A percentile compares a stretch with the other conserved stretches of the same genome.
phyloP scores from a whole-genome alignment of 2,113 vertebrate genomes.

The Indri indri region DNA sequence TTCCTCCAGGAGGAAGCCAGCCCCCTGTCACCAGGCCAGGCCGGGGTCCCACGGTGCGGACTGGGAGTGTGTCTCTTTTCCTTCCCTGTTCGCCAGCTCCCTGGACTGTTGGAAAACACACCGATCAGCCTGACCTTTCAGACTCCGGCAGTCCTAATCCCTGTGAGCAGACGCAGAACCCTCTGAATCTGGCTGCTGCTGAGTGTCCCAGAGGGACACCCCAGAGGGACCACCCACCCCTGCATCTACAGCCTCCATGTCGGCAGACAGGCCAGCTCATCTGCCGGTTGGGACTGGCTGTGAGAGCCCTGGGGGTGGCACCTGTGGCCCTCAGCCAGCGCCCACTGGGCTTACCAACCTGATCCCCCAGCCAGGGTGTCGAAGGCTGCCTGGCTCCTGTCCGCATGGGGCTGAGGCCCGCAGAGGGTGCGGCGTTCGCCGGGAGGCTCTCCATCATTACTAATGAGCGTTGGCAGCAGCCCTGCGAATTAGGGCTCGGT shows the following conservation, averaged over 20 bases:
- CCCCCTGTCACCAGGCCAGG: not conserved
- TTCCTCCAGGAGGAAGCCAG: not conserved
- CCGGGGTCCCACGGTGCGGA: rapidly evolving
- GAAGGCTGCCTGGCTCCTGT: not conserved
- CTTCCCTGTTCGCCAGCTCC: not conserved
- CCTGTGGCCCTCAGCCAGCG: rapidly evolving
- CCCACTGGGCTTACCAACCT: not conserved
- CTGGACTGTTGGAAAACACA: conserved; percentile 45
- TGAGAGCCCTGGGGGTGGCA: not conserved
- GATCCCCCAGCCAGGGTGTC: not conserved
- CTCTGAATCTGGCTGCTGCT: not conserved
- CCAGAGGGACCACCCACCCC: not conserved
- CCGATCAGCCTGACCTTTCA: conserved; percentile 3
- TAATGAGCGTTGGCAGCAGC: conserved; percentile 42
- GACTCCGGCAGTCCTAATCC: not conserved
- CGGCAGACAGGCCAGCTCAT: not conserved
- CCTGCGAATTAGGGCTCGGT: not conserved
- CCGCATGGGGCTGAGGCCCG: not conserved
- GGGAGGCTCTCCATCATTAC: conserved; percentile 52
- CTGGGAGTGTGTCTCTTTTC: not conserved
- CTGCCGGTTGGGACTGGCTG: not conserved
- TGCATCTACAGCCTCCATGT: not conserved
- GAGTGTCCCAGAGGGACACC: not conserved
- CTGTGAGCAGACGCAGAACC: not conserved
- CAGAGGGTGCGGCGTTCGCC: not conserved